Percentiles rank a stretch among this genome's conserved stretches.
Evolutionary conservation across 2,113 vertebrate genomes (phyloP).

Genomic region (Petroica traversi): DNA sequence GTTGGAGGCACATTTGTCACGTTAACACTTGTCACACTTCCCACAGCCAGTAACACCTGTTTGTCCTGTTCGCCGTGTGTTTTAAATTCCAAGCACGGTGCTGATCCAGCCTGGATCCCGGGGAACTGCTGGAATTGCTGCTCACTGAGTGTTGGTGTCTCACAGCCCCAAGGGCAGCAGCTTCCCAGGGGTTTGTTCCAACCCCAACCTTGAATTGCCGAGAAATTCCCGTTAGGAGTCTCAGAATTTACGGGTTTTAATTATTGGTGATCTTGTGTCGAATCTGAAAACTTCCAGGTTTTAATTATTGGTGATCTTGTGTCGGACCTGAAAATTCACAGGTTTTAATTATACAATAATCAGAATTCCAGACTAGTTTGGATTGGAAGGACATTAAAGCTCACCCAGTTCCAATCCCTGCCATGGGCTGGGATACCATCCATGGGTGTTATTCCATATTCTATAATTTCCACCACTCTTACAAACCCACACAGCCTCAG

Average conservation of each 20-base stretch:
- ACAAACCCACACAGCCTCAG: neutral
- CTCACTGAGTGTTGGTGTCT: neutral
- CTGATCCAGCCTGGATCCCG: neutral
- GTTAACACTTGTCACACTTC: neutral
- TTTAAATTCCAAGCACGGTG: neutral
- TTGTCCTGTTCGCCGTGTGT: neutral
- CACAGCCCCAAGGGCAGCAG: neutral
- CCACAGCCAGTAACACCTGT: neutral
- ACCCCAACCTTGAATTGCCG: neutral
- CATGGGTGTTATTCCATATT: neutral
- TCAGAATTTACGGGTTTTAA: neutral
- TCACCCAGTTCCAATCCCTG: neutral
- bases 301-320: neutral
- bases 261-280: neutral
- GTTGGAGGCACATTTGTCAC: accelerated
- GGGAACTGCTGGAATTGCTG: neutral
- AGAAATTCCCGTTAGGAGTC: neutral
- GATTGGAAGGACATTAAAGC: neutral
- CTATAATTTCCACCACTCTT: accelerated
- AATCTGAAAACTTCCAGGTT: neutral
- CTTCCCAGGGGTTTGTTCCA: neutral
- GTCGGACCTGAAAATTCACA: neutral
- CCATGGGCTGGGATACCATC: neutral
- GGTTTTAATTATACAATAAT: neutral
- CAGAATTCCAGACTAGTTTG: neutral